Conservation (phyloP, 2,888 invertebrate species). For the Hemicrepidius hirtus region DNA sequence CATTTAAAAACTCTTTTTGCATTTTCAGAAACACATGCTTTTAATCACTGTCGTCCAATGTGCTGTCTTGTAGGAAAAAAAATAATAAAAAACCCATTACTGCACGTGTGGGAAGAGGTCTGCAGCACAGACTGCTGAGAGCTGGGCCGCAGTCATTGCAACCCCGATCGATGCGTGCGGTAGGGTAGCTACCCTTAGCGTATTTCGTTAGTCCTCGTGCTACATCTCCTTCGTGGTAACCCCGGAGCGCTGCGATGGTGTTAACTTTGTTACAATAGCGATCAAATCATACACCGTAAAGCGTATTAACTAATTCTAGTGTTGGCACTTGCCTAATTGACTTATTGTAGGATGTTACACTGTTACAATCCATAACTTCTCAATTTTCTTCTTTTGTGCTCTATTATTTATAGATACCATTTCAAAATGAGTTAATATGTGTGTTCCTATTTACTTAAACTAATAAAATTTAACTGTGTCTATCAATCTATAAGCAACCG, state of each 20-base stretch:
- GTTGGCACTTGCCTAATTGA: not conserved
- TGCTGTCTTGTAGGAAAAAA: constrained; percentile 15
- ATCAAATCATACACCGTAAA: not conserved
- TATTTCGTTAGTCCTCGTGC: constrained; percentile 65
- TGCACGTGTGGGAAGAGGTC: constrained; percentile 52
- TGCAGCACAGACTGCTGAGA: constrained; percentile 62
- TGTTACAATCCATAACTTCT: not conserved
- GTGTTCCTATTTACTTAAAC: too few species aligned
- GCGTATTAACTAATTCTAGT: not conserved
- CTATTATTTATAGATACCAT: not conserved
- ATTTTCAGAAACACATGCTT: not conserved
- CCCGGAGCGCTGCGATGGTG: constrained; percentile 66
- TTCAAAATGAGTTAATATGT: too few species aligned
- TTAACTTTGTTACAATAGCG: constrained; percentile 24
- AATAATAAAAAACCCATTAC: constrained; percentile 23
- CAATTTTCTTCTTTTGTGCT: not conserved
- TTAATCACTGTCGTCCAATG: constrained; percentile 10
- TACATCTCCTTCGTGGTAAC: constrained; percentile 64
- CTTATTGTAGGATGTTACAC: not conserved
- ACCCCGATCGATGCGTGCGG: constrained; percentile 67
- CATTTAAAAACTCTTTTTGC: not conserved
- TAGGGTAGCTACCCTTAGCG: constrained; percentile 64
- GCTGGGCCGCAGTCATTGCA: constrained; percentile 64
- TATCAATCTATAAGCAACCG: too few species aligned
- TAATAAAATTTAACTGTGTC: too few species aligned